Evolutionary conservation across 2,797 vertebrate species (phyloP), one percentile per base, ranked within the genome.

Genomic region (Coregonus ussuriensis): DNA sequence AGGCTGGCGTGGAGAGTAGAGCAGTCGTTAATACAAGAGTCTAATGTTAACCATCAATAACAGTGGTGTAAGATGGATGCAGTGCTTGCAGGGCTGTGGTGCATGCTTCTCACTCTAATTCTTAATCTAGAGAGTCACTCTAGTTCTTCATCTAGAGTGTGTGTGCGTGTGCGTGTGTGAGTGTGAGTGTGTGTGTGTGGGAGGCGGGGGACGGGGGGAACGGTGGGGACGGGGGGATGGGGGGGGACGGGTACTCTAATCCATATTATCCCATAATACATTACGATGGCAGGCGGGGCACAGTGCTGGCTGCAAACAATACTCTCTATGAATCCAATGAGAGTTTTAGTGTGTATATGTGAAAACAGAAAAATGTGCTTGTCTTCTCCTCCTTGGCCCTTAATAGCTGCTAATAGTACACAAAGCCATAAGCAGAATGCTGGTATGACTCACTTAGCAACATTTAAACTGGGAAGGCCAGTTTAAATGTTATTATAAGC

Each of bases 31-130:
- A 41, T 41, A 7, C 41, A 9, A 41, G 41, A 74, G 67, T 84
- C 83, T 79, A 83, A 82, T 79, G 77, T 86, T 86, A 80, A 83
- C 81, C 82, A 85, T 83, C 81, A 84, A 84, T 87, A 86, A 82
- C 59, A 18, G 70, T 63, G 54, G 70, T 35, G 75, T 51, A 9
- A 82, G 87, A 88, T 83, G 81, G 78, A 84, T 9, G 41, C 41
- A 9, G 37, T 41, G 37, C 37, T 37, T 84, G 83, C 74, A 66
- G 69, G 52, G 62, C 78, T 74, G 81, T 41, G 37, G 25, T 25
- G 25, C 25, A 1, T 41, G 37, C 37, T 6, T 41, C 80, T 81
- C 75, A 75, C 75, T 77, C 78, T 79, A 83, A 89, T 85, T 84
- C 77, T 86, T 85, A 83, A 85, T 82, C 73, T 41, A 75, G 66